phyloP scores from a whole-genome alignment of 2,113 vertebrate species.

The Hippocampus barbouri region DNA sequence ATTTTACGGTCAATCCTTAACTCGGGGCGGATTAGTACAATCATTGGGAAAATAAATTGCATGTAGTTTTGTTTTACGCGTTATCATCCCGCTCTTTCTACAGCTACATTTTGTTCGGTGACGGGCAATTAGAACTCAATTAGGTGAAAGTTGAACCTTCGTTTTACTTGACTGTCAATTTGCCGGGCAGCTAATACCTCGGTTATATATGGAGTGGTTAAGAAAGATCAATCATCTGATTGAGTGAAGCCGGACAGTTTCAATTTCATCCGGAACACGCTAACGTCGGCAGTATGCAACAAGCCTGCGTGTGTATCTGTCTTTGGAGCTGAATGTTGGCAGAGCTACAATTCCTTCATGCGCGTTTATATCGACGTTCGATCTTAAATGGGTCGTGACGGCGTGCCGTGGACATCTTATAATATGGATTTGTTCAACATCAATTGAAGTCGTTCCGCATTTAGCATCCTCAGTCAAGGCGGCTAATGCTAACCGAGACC shows the following conservation, averaged over 20 bases:
- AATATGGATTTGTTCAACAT: not conserved
- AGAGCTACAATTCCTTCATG: not conserved
- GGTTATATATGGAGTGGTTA: slow-evolving; percentile 43
- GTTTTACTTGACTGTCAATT: slow-evolving; percentile 55
- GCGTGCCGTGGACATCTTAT: not conserved
- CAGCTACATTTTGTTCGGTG: slow-evolving; percentile 11
- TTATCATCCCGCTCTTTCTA: slow-evolving; percentile 22
- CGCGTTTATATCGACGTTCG: no score
- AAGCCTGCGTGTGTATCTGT: not conserved
- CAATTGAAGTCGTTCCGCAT: no score
- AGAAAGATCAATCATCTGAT: slow-evolving; percentile 57
- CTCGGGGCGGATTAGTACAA: not conserved
- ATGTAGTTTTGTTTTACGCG: not conserved
- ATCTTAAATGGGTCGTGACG: no score
- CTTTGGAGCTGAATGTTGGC: not conserved
- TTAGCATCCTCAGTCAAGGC: no score
- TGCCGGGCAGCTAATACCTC: slow-evolving; percentile 40
- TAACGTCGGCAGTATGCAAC: not conserved
- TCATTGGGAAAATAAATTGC: not conserved
- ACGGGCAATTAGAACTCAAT: slow-evolving; percentile 23
- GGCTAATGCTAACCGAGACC: no score
- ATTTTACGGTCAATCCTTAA: slow-evolving; percentile 20
- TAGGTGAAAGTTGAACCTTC: slow-evolving; percentile 30
- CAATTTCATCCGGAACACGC: slow-evolving; percentile 1
- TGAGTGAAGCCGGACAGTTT: slow-evolving; percentile 26